Conservation (phyloP, 2,888 invertebrate genomes). For the Pantelozetes paolii region DNA sequence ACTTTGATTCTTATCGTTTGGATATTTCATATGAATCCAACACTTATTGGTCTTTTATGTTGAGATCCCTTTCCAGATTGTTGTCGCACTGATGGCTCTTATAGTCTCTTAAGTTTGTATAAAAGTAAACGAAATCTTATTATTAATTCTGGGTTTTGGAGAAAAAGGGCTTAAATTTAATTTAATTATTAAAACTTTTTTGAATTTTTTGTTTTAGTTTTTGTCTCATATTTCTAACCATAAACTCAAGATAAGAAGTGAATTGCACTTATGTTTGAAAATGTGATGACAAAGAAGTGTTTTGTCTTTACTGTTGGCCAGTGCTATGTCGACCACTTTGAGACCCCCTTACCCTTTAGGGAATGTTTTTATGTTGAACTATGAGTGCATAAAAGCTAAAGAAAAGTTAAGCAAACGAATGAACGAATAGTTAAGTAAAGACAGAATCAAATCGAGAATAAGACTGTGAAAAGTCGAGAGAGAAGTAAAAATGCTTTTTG, state of each 20-base stretch:
- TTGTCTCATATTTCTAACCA: too few relatives aligned
- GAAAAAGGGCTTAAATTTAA: constrained; percentile 6
- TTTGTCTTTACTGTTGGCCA: constrained; percentile 22
- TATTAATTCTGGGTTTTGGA: neutral
- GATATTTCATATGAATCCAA: constrained; percentile 23
- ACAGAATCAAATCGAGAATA: neutral
- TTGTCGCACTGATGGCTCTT: neutral
- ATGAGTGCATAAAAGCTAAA: constrained; percentile 11
- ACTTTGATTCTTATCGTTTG: constrained; percentile 15
- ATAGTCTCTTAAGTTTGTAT: too few relatives aligned
- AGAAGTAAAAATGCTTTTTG: neutral
- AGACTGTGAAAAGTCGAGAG: constrained; percentile 12
- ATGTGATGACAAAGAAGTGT: constrained; percentile 1
- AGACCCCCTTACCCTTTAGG: neutral
- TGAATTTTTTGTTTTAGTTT: neutral
- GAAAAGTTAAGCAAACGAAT: constrained; percentile 12
- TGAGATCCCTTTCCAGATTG: neutral
- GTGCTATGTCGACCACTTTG: neutral
- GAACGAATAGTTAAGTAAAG: neutral
- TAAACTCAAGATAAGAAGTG: neutral
- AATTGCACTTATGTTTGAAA: neutral
- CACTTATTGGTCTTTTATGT: constrained; percentile 24
- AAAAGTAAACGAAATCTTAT: neutral
- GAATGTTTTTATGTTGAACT: constrained; percentile 21
- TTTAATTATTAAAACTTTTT: neutral